Percentiles rank a stretch among this genome's conserved stretches.
Conservation (phyloP, 2,888 invertebrate species). For the Eucera pruinosa region DNA sequence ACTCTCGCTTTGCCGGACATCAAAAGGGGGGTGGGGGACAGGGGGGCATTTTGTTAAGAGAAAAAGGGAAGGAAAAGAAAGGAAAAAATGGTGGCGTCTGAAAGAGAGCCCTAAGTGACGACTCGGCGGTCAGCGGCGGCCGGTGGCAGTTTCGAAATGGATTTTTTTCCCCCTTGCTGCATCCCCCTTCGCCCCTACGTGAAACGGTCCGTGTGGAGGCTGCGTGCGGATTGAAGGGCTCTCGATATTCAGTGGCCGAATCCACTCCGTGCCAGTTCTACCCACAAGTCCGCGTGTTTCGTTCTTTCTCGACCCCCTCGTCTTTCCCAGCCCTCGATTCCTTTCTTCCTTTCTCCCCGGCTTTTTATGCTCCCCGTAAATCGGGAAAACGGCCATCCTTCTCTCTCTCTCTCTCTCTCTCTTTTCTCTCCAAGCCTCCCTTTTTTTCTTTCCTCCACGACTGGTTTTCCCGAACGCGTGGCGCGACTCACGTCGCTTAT, state of each 20-base stretch:
- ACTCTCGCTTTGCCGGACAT: conserved; percentile 46
- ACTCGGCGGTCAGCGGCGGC: conserved; percentile 61
- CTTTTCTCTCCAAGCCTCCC: neutral
- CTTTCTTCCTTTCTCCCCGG: conserved; percentile 51
- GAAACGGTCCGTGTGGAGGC: conserved; percentile 36
- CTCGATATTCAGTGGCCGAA: conserved; percentile 74
- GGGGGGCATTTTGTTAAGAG: conserved; percentile 30
- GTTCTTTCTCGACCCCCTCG: conserved; percentile 59
- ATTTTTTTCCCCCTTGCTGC: conserved; percentile 47
- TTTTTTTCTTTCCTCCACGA: neutral
- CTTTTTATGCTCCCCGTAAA: conserved; percentile 64
- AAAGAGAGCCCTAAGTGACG: conserved; percentile 55
- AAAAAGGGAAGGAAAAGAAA: neutral
- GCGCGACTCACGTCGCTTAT: conserved; percentile 68
- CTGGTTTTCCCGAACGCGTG: conserved; percentile 63
- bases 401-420: conserved; percentile 6
- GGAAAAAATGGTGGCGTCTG: conserved; percentile 29
- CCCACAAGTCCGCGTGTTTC: conserved; percentile 64
- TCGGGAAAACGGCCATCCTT: conserved; percentile 37
- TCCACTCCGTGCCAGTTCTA: conserved; percentile 59
- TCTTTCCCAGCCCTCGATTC: conserved; percentile 62
- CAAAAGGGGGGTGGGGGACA: too few species aligned
- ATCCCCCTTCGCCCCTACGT: conserved; percentile 1
- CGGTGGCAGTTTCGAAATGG: conserved; percentile 66
- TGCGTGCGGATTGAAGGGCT: conserved; percentile 69